phyloP scores from a whole-genome alignment of 2,113 vertebrate genomes.

The Nyctereutes procyonoides region DNA sequence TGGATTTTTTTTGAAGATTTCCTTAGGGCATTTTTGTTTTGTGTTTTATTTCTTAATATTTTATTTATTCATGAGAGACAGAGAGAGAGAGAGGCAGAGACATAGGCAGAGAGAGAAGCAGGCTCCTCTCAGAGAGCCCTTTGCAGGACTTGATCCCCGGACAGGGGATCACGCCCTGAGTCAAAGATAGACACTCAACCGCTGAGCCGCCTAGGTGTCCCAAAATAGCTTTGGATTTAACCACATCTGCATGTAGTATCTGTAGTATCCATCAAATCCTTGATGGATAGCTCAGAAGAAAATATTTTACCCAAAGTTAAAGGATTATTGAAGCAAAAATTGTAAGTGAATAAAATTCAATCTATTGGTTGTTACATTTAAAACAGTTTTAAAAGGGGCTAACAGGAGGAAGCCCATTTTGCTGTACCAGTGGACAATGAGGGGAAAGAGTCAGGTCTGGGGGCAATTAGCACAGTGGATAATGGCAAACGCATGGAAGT shows the following conservation, averaged over 20 bases:
- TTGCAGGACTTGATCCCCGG: too few species aligned
- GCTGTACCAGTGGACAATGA: too few species aligned
- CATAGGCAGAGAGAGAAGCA: too few species aligned
- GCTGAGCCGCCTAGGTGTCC: too few species aligned
- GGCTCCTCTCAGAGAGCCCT: too few species aligned
- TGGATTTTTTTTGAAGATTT: too few species aligned
- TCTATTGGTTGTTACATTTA: background rate
- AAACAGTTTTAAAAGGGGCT: background rate
- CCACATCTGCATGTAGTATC: background rate
- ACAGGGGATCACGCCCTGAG: too few species aligned
- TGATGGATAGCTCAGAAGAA: background rate
- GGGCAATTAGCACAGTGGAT: background rate
- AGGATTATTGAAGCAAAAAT: background rate
- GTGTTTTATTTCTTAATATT: too few species aligned
- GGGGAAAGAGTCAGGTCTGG: background rate
- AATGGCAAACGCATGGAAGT: background rate
- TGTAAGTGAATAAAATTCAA: background rate
- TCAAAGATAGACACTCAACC: too few species aligned
- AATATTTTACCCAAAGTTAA: background rate
- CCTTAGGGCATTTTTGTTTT: too few species aligned
- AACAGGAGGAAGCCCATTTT: background rate
- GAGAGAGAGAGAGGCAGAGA: too few species aligned
- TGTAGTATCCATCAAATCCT: background rate
- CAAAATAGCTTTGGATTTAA: background rate
- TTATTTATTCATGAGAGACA: too few species aligned